These are phyloP conservation scores for Cephonodes hylas DNA, from an alignment of 2,888 invertebrate species.

Conservation along the genomic window DNA sequence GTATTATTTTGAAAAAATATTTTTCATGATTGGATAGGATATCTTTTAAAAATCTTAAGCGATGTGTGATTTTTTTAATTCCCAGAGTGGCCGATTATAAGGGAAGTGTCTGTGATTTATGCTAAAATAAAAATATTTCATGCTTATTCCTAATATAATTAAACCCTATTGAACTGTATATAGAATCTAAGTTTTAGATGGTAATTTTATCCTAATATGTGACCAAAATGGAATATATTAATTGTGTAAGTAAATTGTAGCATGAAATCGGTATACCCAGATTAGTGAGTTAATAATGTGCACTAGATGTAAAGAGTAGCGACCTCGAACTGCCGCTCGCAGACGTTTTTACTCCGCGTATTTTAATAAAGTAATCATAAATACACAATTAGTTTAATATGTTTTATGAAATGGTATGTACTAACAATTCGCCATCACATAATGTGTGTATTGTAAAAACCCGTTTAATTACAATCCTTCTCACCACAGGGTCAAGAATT, in stretches of 20 bases:
- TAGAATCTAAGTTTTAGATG: slow-evolving; percentile 61
- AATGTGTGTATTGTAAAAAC: background rate
- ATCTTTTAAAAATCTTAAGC: slow-evolving; percentile 10
- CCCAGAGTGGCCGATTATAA: slow-evolving; percentile 61
- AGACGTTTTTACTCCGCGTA: background rate
- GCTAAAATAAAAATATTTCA: slow-evolving; percentile 67
- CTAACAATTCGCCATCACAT: background rate
- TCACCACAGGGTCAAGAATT: no score
- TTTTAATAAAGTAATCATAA: background rate
- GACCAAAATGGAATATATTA: slow-evolving; percentile 61
- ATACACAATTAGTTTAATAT: background rate
- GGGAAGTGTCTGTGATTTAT: slow-evolving; percentile 79
- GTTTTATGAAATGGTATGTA: background rate
- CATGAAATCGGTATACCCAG: background rate
- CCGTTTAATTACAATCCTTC: no score
- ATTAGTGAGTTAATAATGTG: background rate
- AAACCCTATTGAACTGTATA: slow-evolving; percentile 63
- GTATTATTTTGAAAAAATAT: slow-evolving; percentile 2
- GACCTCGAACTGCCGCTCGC: background rate
- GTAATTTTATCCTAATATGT: slow-evolving; percentile 60
- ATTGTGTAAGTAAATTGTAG: slow-evolving; percentile 34
- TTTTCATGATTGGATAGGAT: background rate
- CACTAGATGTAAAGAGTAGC: background rate
- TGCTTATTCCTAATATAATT: slow-evolving; percentile 74
- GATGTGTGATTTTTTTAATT: slow-evolving; percentile 36